Conservation (phyloP, 2,888 invertebrate genomes). For the Sinohyriopsis cumingii region DNA sequence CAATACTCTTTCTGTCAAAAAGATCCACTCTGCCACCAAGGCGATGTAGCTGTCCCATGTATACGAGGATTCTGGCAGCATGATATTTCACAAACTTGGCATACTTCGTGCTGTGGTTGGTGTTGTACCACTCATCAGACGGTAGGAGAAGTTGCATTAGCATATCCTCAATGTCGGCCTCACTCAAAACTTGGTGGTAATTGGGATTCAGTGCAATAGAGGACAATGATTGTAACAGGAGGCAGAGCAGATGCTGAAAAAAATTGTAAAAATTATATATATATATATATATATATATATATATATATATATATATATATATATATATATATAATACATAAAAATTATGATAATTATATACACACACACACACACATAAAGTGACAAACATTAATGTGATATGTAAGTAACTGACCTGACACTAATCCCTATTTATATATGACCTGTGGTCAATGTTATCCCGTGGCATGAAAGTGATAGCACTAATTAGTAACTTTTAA, state of each 20-base stretch:
- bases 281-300: too few species aligned
- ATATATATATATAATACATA: background rate
- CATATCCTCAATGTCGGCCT: constrained; percentile 77
- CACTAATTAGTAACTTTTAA: too few species aligned
- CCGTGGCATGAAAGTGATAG: too few species aligned
- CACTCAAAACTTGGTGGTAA: constrained; percentile 75
- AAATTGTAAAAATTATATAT: constrained; percentile 3
- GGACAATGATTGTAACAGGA: constrained; percentile 78
- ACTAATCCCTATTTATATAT: too few species aligned
- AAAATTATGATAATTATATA: background rate
- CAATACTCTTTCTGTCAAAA: constrained; percentile 76
- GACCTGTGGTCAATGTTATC: too few species aligned
- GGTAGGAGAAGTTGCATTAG: constrained; percentile 79
- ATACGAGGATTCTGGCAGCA: constrained; percentile 78
- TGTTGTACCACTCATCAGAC: constrained; percentile 81
- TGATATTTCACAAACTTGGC: constrained; percentile 80
- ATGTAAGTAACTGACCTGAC: too few species aligned
- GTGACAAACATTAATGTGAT: too few species aligned
- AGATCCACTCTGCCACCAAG: constrained; percentile 78
- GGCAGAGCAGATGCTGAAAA: constrained; percentile 78
- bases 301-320: background rate
- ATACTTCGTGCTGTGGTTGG: constrained; percentile 79
- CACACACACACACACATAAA: too few species aligned
- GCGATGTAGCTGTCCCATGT: constrained; percentile 78
- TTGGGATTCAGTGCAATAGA: constrained; percentile 77